Evolutionary conservation across 1,140 invertebrate genomes (phyloP).

Genomic region (Aphelinus atriplicis): DNA sequence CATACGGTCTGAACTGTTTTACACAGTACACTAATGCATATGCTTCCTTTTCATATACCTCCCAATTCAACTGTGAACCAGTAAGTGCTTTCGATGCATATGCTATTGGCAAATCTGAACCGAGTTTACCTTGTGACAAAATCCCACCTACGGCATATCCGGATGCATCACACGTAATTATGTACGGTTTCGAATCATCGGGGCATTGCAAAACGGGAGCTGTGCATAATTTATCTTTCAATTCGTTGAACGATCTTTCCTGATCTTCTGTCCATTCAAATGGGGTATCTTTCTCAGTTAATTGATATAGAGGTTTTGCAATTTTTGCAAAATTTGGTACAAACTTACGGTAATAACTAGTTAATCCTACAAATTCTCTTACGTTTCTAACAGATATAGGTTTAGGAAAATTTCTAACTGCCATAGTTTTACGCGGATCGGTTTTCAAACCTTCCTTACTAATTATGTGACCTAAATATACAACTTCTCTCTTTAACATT

Average conservation of each 20-base stretch:
- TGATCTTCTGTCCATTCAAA: background rate
- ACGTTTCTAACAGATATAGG: conserved; percentile 4
- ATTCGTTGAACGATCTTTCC: background rate
- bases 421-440: conserved; percentile 4
- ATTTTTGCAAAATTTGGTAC: conserved; percentile 10
- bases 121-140: conserved; percentile 46
- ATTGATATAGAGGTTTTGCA: conserved; percentile 1
- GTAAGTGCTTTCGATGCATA: background rate
- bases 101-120: background rate
- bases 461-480: conserved; percentile 12
- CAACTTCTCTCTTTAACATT: conserved; percentile 10
- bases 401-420: background rate
- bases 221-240: background rate
- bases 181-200: conserved; percentile 54
- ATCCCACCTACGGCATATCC: conserved; percentile 54
- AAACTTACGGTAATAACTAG: conserved; percentile 18
- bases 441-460: background rate
- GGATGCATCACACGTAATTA: conserved; percentile 58
- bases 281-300: background rate
- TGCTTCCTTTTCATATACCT: conserved; percentile 13
- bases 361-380: conserved; percentile 20
- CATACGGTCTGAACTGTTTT: background rate
- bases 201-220: conserved; percentile 54
- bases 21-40: conserved; percentile 37
- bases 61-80: background rate